Evolutionary conservation across 2,888 invertebrate genomes (phyloP).

Genomic region (Tipula helvola): DNA sequence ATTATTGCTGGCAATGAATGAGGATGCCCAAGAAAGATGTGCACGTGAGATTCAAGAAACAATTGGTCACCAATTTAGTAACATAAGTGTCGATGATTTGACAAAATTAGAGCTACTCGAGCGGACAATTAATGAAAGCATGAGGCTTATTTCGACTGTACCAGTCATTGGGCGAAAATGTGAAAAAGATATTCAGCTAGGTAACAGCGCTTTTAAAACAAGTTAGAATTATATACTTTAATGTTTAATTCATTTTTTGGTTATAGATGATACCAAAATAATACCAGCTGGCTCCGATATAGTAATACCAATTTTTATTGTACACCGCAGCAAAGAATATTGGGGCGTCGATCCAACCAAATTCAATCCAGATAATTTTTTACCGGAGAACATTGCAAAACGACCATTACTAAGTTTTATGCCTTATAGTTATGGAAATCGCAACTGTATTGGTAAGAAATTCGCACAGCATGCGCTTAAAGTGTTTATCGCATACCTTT

Average conservation of each 20-base stretch:
- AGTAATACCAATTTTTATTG: background rate
- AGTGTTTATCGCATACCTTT: no score
- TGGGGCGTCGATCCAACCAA: background rate
- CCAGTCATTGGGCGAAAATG: background rate
- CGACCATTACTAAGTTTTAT: no score
- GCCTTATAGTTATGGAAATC: no score
- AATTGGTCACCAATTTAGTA: background rate
- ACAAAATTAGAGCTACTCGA: background rate
- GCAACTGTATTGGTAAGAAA: no score
- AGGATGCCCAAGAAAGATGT: background rate
- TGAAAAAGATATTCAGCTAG: background rate
- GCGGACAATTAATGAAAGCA: background rate
- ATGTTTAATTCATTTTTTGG: background rate
- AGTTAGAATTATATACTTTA: no score
- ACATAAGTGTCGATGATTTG: background rate
- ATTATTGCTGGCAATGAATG: no score
- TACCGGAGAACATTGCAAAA: background rate
- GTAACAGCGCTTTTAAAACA: background rate
- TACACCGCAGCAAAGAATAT: background rate
- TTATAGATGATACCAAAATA: background rate
- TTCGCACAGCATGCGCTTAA: no score
- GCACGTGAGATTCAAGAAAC: background rate
- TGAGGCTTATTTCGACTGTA: background rate
- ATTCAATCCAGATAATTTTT: background rate
- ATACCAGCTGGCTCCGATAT: background rate